A percentile compares a stretch with the other conserved stretches of the same genome.
phyloP scores from a whole-genome alignment of 2,113 vertebrate species.

The Myotis davidii region DNA sequence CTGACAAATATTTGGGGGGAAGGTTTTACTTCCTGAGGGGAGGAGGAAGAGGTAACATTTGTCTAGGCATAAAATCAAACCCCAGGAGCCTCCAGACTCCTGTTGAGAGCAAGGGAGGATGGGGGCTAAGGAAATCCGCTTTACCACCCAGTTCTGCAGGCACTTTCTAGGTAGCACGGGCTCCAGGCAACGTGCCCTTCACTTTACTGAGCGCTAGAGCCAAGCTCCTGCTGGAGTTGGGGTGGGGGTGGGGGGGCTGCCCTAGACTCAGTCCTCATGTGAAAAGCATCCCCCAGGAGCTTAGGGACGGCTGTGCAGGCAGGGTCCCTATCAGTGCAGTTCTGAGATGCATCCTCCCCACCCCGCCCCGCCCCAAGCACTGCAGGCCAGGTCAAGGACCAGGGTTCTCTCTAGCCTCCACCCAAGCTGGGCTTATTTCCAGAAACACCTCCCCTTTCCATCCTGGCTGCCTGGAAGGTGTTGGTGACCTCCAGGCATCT shows the following conservation, averaged over 20 bases:
- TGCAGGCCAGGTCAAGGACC: accelerated
- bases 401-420: neutral
- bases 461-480: conserved; percentile 29
- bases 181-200: neutral
- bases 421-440: neutral
- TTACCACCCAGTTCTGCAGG: neutral
- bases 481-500: conserved; percentile 18
- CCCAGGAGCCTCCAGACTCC: neutral
- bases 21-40: neutral
- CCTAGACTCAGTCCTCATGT: neutral
- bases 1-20: neutral
- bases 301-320: neutral
- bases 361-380: neutral
- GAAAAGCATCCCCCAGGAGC: neutral
- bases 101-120: neutral
- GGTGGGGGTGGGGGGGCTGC: too few species aligned
- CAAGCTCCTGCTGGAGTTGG: neutral
- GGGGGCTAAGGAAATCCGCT: neutral
- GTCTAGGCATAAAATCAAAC: neutral
- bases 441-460: neutral
- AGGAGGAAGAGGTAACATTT: neutral
- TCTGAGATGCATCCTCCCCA: neutral
- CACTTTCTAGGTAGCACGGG: neutral
- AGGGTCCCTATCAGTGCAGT: neutral
- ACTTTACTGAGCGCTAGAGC: neutral